phyloP scores from a whole-genome alignment of 2,113 vertebrate species.

The Caracal caracal region DNA sequence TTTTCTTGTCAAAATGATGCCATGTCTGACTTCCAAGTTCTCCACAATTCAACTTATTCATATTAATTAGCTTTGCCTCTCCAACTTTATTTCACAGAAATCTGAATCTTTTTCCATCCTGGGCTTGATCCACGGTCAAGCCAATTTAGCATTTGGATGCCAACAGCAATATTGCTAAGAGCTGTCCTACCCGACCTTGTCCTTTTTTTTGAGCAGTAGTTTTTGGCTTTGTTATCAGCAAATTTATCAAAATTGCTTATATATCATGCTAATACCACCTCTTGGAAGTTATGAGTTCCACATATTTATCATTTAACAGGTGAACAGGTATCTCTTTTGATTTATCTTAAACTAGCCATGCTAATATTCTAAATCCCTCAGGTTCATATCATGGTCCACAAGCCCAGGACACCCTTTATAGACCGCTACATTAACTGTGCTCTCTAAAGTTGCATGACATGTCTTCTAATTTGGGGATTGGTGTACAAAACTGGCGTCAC shows the following conservation, averaged over 20 bases:
- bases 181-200: neutral
- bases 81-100: conserved; percentile 36
- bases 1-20: conserved; percentile 14
- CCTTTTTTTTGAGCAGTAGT: neutral
- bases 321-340: neutral
- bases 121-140: neutral
- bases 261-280: neutral
- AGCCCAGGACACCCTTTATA: neutral
- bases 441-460: neutral
- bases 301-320: neutral
- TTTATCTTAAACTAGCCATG: neutral
- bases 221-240: conserved; percentile 39
- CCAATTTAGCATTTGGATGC: neutral
- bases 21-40: neutral
- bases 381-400: neutral
- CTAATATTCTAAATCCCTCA: neutral
- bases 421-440: neutral
- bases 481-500: neutral
- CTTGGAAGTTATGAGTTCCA: neutral
- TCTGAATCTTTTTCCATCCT: neutral
- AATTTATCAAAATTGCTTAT: neutral
- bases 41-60: conserved; percentile 20
- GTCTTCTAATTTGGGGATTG: neutral
- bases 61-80: conserved; percentile 18
- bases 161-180: conserved; percentile 37